Base-by-base conservation (phyloP, 2,888 invertebrate species). In the Fabriciana adippe region DNA sequence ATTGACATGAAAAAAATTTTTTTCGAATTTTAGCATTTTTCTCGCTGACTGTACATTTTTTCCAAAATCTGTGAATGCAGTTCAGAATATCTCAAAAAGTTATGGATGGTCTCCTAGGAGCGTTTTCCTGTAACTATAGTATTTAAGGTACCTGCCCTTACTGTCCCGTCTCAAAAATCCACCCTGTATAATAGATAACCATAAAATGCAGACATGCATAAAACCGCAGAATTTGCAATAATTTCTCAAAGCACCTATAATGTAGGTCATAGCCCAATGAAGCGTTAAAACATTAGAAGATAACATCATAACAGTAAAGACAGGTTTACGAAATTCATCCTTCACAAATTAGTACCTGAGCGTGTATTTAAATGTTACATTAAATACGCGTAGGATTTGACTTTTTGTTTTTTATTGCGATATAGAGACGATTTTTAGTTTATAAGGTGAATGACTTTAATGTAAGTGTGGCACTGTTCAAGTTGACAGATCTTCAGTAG, bases 291-390 rank as follows among this genome's bases (percentile, higher is more conserved):
- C 31, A 64, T 56, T 26, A 45, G 35, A 35, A 35, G 50, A 55
- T 66, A 66, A 59, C 53, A 18, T 47, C 41, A 45, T 54, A 54
- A 66, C 41, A 55, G 54, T 66, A 50, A 66, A 55, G 35, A 54
- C 47, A n/a, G 50, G 55, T 41, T 61, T 61, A 50, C 55, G 66
- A 66, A 66, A 66, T 61, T 13, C 18, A 55, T 61, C 61, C 61
- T 66, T 66, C 60, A 15, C 47, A 41, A 48, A 26, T 59, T 57
- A 50, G 6, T 47, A 51, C 31, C 48, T 21, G 8, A 41, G 47
- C n/a, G n/a, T 26, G n/a, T 11, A 18, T 45, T 35, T n/a, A 66
- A 53, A 16, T 54, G 60, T 16, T 54, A 35, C 15, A 16, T 11
- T 53, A n/a, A 31, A 55, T 54, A 45, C 18, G 54, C 26, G 26